These are phyloP conservation scores for Psammodynastes pulverulentus DNA, from an alignment of 2,113 vertebrate genomes.

Conservation along the genomic window DNA sequence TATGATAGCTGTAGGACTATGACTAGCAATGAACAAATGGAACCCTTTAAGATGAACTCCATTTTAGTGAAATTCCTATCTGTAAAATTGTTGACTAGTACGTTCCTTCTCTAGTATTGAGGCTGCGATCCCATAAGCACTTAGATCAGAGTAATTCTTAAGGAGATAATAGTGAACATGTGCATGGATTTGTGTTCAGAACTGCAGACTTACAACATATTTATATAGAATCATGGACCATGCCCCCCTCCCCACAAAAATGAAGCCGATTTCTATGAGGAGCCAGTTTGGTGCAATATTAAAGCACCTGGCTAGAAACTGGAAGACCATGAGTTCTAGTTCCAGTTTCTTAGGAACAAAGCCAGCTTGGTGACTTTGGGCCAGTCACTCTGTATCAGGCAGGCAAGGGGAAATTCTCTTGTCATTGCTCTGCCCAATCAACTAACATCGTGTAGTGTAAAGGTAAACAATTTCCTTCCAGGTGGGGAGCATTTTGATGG, in stretches of 20 bases:
- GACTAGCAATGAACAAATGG: not conserved
- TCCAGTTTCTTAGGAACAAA: not conserved
- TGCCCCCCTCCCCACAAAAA: not conserved
- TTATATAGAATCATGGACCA: not conserved
- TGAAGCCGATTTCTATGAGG: not conserved
- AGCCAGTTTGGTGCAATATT: not conserved
- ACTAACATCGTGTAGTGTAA: not conserved
- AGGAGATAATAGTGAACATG: not conserved
- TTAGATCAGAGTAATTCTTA: not conserved
- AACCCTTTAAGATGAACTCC: not conserved
- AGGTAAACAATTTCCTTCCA: not conserved
- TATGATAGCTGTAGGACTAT: not conserved
- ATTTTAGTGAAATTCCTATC: not conserved
- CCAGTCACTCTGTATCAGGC: not conserved
- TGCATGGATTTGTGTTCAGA: not conserved
- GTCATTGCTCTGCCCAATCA: too few species aligned
- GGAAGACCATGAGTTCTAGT: not conserved
- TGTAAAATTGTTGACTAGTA: not conserved
- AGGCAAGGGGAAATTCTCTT: not conserved
- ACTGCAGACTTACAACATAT: not conserved
- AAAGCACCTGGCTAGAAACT: not conserved
- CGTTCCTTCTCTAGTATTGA: not conserved
- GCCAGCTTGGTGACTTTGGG: not conserved
- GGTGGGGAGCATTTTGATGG: not conserved
- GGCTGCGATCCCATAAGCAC: not conserved